These are phyloP conservation scores for Heteromormyrus szaboi DNA, from an alignment of 2,797 vertebrate genomes.

Conservation along the genomic window DNA sequence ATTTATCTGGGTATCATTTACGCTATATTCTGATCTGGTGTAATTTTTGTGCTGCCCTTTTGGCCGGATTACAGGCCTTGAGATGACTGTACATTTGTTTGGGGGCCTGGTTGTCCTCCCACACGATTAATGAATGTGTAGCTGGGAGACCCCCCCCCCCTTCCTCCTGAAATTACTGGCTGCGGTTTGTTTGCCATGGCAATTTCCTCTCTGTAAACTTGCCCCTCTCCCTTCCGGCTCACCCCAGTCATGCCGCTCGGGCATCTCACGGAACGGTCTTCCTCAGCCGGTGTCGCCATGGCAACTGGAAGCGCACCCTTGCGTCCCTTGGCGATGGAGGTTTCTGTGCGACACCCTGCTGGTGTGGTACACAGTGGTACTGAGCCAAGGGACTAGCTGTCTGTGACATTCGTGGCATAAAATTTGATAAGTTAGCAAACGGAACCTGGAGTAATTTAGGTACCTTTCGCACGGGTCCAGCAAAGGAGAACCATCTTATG, in stretches of 20 bases:
- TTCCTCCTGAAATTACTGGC: neutral
- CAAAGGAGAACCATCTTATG: neutral
- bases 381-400: neutral
- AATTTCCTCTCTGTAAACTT: conserved; percentile 8
- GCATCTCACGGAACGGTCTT: conserved; percentile 14
- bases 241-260: neutral
- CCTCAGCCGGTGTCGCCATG: conserved; percentile 3
- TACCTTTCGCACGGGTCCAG: neutral
- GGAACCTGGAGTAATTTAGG: neutral
- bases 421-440: neutral
- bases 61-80: neutral
- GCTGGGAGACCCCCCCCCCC: neutral
- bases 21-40: neutral
- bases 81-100: neutral
- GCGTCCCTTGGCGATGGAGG: neutral
- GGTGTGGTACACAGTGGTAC: neutral
- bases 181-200: conserved; percentile 4
- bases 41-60: neutral
- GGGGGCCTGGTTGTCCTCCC: neutral
- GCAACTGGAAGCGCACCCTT: neutral
- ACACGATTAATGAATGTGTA: neutral
- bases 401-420: neutral
- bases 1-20: neutral
- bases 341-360: neutral
- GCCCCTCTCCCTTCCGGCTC: neutral